phyloP scores from a whole-genome alignment of 2,113 vertebrate genomes.

The Galeopterus variegatus region DNA sequence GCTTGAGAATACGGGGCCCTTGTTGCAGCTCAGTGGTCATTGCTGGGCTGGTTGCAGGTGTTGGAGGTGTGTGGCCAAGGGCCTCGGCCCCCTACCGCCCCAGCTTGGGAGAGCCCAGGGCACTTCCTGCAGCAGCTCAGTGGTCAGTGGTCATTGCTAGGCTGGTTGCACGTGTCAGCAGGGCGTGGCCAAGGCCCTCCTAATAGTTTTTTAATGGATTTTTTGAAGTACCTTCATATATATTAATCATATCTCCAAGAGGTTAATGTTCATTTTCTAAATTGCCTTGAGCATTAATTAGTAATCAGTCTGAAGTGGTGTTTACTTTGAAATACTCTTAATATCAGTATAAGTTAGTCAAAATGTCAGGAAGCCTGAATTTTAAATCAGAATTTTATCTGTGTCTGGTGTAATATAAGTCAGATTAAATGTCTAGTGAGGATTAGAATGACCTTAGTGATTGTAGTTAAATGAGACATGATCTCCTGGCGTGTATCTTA shows the following conservation, averaged over 20 bases:
- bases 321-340: conserved; percentile 37
- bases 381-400: conserved; percentile 56
- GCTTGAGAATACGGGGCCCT: too few species aligned
- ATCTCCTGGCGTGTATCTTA: background rate
- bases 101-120: too few species aligned
- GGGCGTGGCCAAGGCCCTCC: too few species aligned
- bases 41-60: too few species aligned
- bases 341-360: conserved; percentile 26
- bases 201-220: too few species aligned
- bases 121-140: too few species aligned
- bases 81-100: too few species aligned
- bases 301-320: background rate
- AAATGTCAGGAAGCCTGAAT: background rate
- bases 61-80: too few species aligned
- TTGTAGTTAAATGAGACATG: background rate
- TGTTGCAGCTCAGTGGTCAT: too few species aligned
- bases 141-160: too few species aligned
- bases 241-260: background rate
- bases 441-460: background rate
- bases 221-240: background rate
- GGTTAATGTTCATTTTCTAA: background rate
- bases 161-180: too few species aligned
- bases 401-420: background rate
- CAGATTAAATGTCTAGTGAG: background rate
- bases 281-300: background rate